phyloP scores from a whole-genome alignment of 2,888 invertebrate species.

The Cephus sareptanus region DNA sequence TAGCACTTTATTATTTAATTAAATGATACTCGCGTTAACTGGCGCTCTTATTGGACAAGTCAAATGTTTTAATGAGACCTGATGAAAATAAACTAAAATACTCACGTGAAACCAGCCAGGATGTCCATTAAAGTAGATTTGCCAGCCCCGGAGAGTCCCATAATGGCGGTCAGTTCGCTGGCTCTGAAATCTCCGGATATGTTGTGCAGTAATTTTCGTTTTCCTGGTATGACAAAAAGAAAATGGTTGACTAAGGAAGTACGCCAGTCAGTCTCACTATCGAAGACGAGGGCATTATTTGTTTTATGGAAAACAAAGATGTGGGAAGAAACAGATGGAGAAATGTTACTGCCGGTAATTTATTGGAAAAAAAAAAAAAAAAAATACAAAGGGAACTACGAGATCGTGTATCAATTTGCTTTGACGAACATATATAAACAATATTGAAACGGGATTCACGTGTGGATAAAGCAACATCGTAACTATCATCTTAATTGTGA shows the following conservation, averaged over 20 bases:
- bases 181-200: slow-evolving; percentile 77
- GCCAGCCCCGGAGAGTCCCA: slow-evolving; percentile 91
- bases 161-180: slow-evolving; percentile 84
- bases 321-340: no score
- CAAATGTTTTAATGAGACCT: slow-evolving; percentile 7
- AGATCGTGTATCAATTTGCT: not conserved
- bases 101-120: slow-evolving; percentile 89
- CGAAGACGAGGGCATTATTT: not conserved
- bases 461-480: no score
- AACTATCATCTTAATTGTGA: no score
- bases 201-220: slow-evolving; percentile 60
- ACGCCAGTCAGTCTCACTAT: not conserved
- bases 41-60: no score
- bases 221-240: slow-evolving; percentile 56
- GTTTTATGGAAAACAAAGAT: not conserved
- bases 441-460: no score
- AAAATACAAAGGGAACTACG: not conserved
- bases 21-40: not conserved
- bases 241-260: not conserved
- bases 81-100: slow-evolving; percentile 34
- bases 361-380: not conserved
- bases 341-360: not conserved
- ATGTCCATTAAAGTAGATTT: slow-evolving; percentile 91
- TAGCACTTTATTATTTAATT: not conserved
- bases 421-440: not conserved